Evolutionary conservation across 2,888 invertebrate genomes (phyloP).

Genomic region (Dendrolimus pini): DNA sequence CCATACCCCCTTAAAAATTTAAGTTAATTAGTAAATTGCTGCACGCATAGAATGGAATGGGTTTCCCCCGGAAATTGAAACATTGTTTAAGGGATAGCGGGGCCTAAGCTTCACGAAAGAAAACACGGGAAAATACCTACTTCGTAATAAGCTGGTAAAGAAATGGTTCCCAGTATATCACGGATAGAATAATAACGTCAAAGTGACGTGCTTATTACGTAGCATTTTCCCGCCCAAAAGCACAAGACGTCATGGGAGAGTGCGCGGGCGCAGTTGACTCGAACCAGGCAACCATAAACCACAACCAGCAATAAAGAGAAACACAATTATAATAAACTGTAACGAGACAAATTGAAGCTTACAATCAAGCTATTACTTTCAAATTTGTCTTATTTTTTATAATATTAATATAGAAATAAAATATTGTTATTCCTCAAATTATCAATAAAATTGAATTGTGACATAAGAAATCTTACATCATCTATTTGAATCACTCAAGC

Average conservation of each 20-base stretch:
- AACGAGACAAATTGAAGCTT: neutral
- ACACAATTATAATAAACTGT: slow-evolving; percentile 2
- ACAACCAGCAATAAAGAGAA: slow-evolving; percentile 36
- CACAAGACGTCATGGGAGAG: slow-evolving; percentile 68
- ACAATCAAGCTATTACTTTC: neutral
- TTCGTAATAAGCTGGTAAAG: neutral
- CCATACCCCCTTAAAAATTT: too few relatives aligned
- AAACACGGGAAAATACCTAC: too few relatives aligned
- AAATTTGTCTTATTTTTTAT: neutral
- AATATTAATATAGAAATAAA: too few relatives aligned
- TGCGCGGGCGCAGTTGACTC: slow-evolving; percentile 26
- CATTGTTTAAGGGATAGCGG: too few relatives aligned
- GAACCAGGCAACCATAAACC: slow-evolving; percentile 59
- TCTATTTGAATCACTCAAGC: too few relatives aligned
- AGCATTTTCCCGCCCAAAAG: slow-evolving; percentile 61
- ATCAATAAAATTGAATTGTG: too few relatives aligned
- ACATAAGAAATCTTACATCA: too few relatives aligned
- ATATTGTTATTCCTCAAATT: too few relatives aligned
- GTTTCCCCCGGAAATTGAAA: too few relatives aligned
- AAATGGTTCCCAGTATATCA: neutral
- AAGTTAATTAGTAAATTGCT: too few relatives aligned
- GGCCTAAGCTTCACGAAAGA: too few relatives aligned
- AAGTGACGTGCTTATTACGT: slow-evolving; percentile 7
- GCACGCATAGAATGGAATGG: too few relatives aligned
- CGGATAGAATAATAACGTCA: neutral